Base-by-base conservation (phyloP, 1,140 invertebrate genomes). In the Dufourea novaeangliae region DNA sequence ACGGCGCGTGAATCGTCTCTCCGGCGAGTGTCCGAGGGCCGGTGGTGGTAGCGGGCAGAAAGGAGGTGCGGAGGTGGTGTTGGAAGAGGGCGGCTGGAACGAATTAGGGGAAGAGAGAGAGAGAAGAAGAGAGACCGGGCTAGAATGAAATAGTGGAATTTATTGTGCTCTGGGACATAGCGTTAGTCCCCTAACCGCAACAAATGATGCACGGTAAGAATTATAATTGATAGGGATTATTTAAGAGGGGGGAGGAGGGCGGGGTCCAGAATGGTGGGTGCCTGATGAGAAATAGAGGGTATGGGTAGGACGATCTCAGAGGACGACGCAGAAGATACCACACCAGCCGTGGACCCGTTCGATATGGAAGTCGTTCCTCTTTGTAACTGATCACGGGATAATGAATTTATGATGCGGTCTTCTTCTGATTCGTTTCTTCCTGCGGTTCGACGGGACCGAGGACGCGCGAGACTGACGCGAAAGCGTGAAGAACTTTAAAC, bases 151-250 rank as follows among this genome's bases (percentile, higher is more conserved):
- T 82, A 78, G 75, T 82, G 77, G 69, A 82, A 82, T 85, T 85
- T 85, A 85, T 85, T 70, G 84, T 81, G 73, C 67, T 64, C 29
- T 63, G 71, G 62, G 83, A 84, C 83, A 59, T 67, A 73, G 72
- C 34, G 73, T 64, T 41, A 52, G 63, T 71, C 72, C 54, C 52
- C 56, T 69, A 69, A 78, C 79, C 79, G 85, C 77, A 85, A 83
- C 78, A 83, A 86, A 86, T 82, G 72, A 67, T 72, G 80, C 72
- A 69, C 76, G 63, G 63, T 59, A 62, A 82, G 59, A 72, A 86
- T 85, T 83, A 85, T 80, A 85, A 86, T 86, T 79, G 76, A 85
- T 82, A 86, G 70, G 69, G 83, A 86, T 85, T 80, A 85, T 82
- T 85, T 82, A 74, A 82, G 62, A 79, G 67, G 59, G 50, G 70